Percentiles rank a stretch among this genome's conserved stretches.
Evolutionary conservation across 2,797 vertebrate genomes (phyloP).

Genomic region (Pantherophis alleghaniensis): DNA sequence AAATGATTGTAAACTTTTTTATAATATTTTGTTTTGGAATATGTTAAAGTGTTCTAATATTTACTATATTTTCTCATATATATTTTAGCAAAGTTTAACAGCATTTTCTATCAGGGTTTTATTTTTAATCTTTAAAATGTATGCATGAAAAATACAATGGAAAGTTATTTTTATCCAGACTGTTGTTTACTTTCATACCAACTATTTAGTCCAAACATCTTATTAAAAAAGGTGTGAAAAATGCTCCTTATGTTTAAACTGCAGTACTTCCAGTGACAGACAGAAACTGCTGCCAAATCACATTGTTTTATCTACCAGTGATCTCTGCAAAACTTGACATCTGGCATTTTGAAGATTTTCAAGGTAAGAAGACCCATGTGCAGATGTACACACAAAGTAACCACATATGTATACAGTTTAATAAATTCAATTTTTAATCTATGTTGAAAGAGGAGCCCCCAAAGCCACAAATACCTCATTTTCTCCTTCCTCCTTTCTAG

Average conservation of each 20-base stretch:
- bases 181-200: constrained; percentile 5
- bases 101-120: not conserved
- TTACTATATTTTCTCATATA: not conserved
- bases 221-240: constrained; percentile 18
- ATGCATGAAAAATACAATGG: not conserved
- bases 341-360: constrained; percentile 22
- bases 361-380: not conserved
- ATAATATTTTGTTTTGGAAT: not conserved
- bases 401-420: not conserved
- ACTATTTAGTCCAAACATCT: constrained; percentile 14
- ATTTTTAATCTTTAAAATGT: not conserved
- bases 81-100: not conserved
- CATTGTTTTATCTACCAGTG: constrained; percentile 11
- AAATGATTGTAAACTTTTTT: not conserved
- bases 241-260: rapidly evolving
- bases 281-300: not conserved
- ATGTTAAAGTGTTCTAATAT: not conserved
- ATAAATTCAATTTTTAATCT: constrained; percentile 27
- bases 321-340: constrained; percentile 21
- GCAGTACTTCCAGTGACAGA: not conserved
- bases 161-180: not conserved
- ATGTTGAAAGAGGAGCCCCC: constrained; percentile 23
- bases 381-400: not conserved
- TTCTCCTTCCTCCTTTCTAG: constrained; percentile 1
- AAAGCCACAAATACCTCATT: constrained; percentile 6